Evolutionary conservation across 1,140 invertebrate genomes (phyloP).

Genomic region (Lasaia peninsularis): DNA sequence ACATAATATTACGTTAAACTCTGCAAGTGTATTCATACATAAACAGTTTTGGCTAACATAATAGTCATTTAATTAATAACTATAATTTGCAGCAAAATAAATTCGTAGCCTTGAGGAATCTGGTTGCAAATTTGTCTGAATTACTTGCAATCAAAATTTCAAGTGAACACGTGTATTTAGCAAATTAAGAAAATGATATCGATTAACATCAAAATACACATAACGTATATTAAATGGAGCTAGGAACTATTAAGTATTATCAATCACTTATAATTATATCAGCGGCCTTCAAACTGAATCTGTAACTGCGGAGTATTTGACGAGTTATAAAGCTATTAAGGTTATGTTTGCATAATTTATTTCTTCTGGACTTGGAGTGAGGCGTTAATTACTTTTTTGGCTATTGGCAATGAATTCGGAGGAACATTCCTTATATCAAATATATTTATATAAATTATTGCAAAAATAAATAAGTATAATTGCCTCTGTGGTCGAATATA

Average conservation of each 20-base stretch:
- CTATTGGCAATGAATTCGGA: not conserved
- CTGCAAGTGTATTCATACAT: no score
- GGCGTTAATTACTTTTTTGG: not conserved
- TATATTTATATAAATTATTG: no score
- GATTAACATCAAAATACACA: slow-evolving; percentile 14
- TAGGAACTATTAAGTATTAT: slow-evolving; percentile 28
- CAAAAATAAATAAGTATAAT: no score
- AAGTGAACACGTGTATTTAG: not conserved
- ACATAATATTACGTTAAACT: no score
- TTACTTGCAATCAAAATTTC: slow-evolving; percentile 10
- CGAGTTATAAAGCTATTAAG: slow-evolving; percentile 25
- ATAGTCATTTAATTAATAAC: no score
- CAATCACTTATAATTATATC: slow-evolving; percentile 33
- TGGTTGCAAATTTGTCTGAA: not conserved
- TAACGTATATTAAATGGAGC: slow-evolving; percentile 24
- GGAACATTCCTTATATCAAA: not conserved
- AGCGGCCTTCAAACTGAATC: slow-evolving; percentile 27
- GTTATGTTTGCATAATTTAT: slow-evolving; percentile 15
- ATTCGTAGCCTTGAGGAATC: not conserved
- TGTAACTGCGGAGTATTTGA: slow-evolving; percentile 29
- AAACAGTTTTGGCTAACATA: no score
- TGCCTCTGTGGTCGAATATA: no score
- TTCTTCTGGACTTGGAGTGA: not conserved
- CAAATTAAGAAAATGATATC: slow-evolving; percentile 2
- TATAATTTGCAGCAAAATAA: not conserved